Evolutionary conservation across 2,888 invertebrate species (phyloP), one percentile per base, ranked within the genome.

Genomic region (Drosophila suboccidentalis): DNA sequence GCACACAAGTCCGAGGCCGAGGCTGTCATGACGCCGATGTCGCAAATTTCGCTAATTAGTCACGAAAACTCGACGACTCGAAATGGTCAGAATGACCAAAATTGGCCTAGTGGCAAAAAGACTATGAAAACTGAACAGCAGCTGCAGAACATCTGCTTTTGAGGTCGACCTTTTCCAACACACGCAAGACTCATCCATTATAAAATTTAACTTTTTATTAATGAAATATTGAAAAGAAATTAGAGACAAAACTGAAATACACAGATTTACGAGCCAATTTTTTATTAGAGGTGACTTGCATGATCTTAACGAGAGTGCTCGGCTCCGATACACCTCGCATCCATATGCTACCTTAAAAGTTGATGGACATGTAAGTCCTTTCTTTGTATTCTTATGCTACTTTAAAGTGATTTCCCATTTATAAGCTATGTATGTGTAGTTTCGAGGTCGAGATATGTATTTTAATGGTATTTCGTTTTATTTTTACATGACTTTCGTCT

Each of bases 31-130:
- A 50, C 43, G 57, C 61, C 53, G 65, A 63, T 85, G 83, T 77
- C 82, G 80, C 70, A 71, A 80, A 68, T 73, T 89, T 83, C 62
- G 84, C 81, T 84, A 84, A 84, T 84, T 84, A 84, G 84, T 84
- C 84, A 84, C 84, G 84, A 84, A 86, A 71, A 69, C 58, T 43
- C 26, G 55, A 22, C 68, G 50, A 64, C 80, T 65, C 76, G 54
- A 85, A 77, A 86, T 86, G 86, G 86, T 74, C 80, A 79, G 60
- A 68, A 65, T 79, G 62, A 68, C 76, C 78, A 68, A 76, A 80
- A 54, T 80, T 80, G 76, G 76, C 79, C 69, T 41, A 75, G 44
- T 71, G 63, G 73, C 53, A 66, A 68, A 44, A 36, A 46, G 9
- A 55, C 49, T 50, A 32, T 34, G 26, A 36, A 60, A 47, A 61